Conservation (phyloP, 2,888 invertebrate genomes). For the Andrena hattorfiana region DNA sequence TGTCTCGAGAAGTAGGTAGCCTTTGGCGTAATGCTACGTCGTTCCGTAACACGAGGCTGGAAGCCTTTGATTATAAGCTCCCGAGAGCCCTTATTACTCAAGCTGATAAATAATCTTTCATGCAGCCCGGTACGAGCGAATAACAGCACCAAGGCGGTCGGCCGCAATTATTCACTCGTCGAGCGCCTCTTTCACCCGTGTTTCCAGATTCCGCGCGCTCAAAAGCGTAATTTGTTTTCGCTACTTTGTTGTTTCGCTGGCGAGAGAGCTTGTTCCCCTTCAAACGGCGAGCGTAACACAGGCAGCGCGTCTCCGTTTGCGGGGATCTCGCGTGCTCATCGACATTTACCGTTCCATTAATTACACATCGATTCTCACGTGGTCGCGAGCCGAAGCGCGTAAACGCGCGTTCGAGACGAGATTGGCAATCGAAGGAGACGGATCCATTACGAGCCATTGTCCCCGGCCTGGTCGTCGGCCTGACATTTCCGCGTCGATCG, state of each 20-base stretch:
- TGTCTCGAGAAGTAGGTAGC: neutral
- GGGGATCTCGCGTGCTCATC: conserved; percentile 26
- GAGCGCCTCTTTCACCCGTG: conserved; percentile 10
- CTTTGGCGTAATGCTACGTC: neutral
- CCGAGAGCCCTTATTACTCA: conserved; percentile 20
- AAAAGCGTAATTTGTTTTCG: conserved; percentile 38
- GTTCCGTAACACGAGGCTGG: conserved; percentile 2
- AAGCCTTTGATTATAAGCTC: neutral
- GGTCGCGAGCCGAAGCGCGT: conserved; percentile 1
- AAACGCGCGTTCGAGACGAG: neutral
- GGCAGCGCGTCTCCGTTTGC: neutral
- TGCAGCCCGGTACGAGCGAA: conserved; percentile 1
- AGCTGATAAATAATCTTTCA: conserved; percentile 16
- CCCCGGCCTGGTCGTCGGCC: conserved; percentile 44
- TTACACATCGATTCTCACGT: conserved; percentile 73
- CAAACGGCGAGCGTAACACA: conserved; percentile 26
- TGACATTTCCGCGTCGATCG: conserved; percentile 68
- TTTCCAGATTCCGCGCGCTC: conserved; percentile 57
- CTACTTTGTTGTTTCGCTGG: conserved; percentile 17
- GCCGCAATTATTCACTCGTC: conserved; percentile 34
- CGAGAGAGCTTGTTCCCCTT: conserved; percentile 8
- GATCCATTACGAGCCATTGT: conserved; percentile 70
- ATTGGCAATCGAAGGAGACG: conserved; percentile 36
- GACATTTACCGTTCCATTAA: conserved; percentile 74
- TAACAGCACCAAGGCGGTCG: neutral